These are phyloP conservation scores for Smittia sp. DNA, from an alignment of 2,888 invertebrate genomes.

Conservation along the genomic window DNA sequence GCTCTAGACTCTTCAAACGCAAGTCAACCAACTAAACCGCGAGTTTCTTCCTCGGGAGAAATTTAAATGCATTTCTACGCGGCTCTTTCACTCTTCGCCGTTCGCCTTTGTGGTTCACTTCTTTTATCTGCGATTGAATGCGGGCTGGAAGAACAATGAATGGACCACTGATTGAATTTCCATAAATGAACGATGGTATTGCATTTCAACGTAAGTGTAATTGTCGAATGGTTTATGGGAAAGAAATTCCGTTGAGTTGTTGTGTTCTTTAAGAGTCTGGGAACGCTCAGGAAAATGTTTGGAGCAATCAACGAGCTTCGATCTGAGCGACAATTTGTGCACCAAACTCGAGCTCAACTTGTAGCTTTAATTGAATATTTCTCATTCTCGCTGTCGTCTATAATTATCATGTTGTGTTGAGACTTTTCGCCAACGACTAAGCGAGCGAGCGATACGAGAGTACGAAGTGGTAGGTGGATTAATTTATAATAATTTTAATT, in stretches of 20 bases:
- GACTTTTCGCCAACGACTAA: too few species aligned
- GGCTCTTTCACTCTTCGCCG: neutral
- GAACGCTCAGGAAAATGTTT: too few species aligned
- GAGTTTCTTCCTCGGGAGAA: too few species aligned
- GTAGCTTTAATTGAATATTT: neutral
- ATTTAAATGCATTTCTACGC: conserved; percentile 3
- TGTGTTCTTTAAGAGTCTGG: neutral
- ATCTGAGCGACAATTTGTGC: too few species aligned
- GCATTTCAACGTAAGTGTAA: neutral
- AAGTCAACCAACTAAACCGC: too few species aligned
- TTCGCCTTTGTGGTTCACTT: neutral
- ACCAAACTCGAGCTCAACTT: too few species aligned
- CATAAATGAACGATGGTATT: conserved; percentile 20
- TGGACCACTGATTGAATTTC: conserved; percentile 21
- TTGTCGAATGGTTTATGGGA: conserved; percentile 14
- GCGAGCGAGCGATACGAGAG: too few species aligned
- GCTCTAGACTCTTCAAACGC: too few species aligned
- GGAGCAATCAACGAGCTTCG: too few species aligned
- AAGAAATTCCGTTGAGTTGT: conserved; percentile 3
- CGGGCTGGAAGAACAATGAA: conserved; percentile 6
- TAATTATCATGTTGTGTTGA: neutral
- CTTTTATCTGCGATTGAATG: neutral
- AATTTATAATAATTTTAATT: conserved; percentile 15
- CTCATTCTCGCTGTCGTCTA: neutral
- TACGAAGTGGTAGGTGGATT: conserved; percentile 1